A percentile compares a stretch with the other conserved stretches of the same genome.
Evolutionary conservation across 1,140 invertebrate species (phyloP).

Genomic region (Brachionus paranguensis): DNA sequence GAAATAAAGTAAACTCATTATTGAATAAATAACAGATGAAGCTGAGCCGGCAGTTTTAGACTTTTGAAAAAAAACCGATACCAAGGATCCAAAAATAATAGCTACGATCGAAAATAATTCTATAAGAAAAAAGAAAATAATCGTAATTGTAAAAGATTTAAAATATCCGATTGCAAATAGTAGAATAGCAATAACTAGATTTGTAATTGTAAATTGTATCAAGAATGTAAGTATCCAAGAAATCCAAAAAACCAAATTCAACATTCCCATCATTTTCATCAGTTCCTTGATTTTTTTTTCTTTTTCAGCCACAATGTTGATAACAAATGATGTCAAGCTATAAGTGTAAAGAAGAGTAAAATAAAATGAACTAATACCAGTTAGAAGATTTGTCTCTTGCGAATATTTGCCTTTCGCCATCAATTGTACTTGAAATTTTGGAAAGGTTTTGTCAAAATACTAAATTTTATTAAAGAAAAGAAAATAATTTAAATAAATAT

Average conservation of each 20-base stretch:
- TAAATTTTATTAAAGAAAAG: too few relatives aligned
- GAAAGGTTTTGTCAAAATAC: not conserved
- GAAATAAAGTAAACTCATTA: slow-evolving; percentile 23
- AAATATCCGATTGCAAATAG: slow-evolving; percentile 44
- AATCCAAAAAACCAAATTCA: slow-evolving; percentile 72
- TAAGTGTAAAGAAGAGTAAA: slow-evolving; percentile 15
- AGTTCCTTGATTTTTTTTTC: slow-evolving; percentile 79
- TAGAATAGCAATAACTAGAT: slow-evolving; percentile 66
- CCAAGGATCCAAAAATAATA: not conserved
- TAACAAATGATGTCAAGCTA: slow-evolving; percentile 57
- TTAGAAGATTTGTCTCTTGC: not conserved
- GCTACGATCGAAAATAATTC: not conserved
- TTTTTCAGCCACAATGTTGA: slow-evolving; percentile 76
- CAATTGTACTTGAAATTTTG: not conserved
- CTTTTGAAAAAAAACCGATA: slow-evolving; percentile 21
- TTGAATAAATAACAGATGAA: not conserved
- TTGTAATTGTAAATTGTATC: slow-evolving; percentile 45
- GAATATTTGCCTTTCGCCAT: not conserved
- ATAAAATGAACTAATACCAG: slow-evolving; percentile 14
- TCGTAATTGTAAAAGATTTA: not conserved
- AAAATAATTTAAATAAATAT: too few relatives aligned
- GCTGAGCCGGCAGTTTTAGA: slow-evolving; percentile 38
- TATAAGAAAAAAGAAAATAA: not conserved
- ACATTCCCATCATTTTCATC: slow-evolving; percentile 79
- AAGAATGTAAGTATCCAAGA: slow-evolving; percentile 33